Evolutionary conservation across 1,140 invertebrate species (phyloP).

Genomic region (Lordiphosa mommai): DNA sequence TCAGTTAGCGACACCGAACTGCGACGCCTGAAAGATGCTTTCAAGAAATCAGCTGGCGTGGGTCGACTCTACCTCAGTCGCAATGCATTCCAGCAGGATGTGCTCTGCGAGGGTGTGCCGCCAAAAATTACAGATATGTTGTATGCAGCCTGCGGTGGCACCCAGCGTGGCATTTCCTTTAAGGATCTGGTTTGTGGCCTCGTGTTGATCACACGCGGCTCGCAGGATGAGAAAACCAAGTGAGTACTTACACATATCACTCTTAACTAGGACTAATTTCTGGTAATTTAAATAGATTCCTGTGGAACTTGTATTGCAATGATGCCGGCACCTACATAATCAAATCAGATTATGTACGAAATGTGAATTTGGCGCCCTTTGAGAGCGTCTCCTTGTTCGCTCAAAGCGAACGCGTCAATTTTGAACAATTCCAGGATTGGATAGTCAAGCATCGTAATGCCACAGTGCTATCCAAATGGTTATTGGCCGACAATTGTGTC

Average conservation of each 20-base stretch:
- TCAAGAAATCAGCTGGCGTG: conserved; percentile 88
- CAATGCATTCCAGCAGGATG: conserved; percentile 88
- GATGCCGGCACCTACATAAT: conserved; percentile 88
- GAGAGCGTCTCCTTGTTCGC: conserved; percentile 68
- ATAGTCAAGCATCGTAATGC: conserved; percentile 86
- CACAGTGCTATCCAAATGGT: conserved; percentile 90
- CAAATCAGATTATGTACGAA: conserved; percentile 87
- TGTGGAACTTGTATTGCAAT: conserved; percentile 92
- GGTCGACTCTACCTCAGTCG: conserved; percentile 86
- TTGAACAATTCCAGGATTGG: conserved; percentile 88
- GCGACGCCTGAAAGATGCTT: conserved; percentile 90
- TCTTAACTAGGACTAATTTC: background rate
- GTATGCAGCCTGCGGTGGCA: conserved; percentile 90
- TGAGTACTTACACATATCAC: conserved; percentile 83
- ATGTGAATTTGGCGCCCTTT: conserved; percentile 81
- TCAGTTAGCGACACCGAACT: conserved; percentile 90
- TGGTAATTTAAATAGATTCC: conserved; percentile 81
- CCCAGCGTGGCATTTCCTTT: conserved; percentile 88
- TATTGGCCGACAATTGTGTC: conserved; percentile 86
- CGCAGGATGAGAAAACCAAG: conserved; percentile 91
- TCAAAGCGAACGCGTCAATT: conserved; percentile 80
- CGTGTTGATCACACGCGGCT: conserved; percentile 90
- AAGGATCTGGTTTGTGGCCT: conserved; percentile 91
- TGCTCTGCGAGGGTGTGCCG: conserved; percentile 91
- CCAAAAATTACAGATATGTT: conserved; percentile 88